A percentile compares a stretch with the other conserved stretches of the same genome.
Conservation (phyloP, 2,888 invertebrate species). For the Eilema depressum region DNA sequence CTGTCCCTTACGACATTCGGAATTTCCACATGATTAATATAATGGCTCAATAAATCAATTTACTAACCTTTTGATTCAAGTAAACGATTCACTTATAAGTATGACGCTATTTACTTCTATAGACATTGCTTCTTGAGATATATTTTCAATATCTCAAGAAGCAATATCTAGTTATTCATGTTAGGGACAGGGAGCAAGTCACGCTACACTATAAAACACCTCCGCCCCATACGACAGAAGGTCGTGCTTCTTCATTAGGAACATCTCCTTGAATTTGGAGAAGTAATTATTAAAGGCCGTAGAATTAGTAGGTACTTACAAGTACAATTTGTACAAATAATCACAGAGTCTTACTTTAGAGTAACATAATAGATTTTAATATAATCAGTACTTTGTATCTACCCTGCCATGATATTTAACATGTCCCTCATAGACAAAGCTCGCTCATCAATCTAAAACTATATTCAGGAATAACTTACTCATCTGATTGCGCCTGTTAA, state of each 20-base stretch:
- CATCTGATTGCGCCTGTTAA: conserved; percentile 16
- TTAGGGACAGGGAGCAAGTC: background rate
- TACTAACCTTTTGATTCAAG: background rate
- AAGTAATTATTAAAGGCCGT: conserved; percentile 12
- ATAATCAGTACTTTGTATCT: conserved; percentile 43
- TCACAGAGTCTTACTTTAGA: conserved; percentile 18
- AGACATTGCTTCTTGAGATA: background rate
- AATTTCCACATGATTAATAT: background rate
- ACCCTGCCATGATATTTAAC: conserved; percentile 42
- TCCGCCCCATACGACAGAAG: background rate
- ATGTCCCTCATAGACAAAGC: conserved; percentile 32
- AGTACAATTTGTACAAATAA: conserved; percentile 21
- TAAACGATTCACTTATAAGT: background rate
- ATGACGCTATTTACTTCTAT: background rate
- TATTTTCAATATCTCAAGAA: background rate
- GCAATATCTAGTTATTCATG: background rate
- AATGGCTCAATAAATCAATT: background rate
- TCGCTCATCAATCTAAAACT: conserved; percentile 29
- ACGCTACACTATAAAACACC: background rate
- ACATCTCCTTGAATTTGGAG: background rate
- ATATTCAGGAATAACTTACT: conserved; percentile 32
- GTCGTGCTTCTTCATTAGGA: background rate
- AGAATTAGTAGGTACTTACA: conserved; percentile 22
- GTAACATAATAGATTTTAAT: conserved; percentile 28
- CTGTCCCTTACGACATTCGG: too few relatives aligned